Percentiles rank a stretch among this genome's conserved stretches.
These are phyloP conservation scores for Sebastes paucispinis DNA, from an alignment of 2,797 vertebrate genomes.

Conservation along the genomic window DNA sequence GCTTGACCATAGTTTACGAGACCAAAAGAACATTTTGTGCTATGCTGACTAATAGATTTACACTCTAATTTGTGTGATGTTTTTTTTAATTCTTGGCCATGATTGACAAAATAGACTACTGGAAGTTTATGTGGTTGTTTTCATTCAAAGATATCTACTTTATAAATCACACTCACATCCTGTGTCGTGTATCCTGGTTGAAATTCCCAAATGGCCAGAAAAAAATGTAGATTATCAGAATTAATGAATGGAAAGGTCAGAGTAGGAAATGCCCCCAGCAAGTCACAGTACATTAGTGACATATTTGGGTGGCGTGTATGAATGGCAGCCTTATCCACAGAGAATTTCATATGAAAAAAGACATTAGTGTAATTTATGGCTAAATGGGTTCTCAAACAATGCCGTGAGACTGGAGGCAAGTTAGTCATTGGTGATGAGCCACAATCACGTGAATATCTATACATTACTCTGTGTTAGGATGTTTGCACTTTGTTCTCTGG, in stretches of 20 bases:
- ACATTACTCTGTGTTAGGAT: background rate
- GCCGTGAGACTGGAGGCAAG: background rate
- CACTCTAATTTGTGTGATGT: background rate
- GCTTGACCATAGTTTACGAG: background rate
- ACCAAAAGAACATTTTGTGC: background rate
- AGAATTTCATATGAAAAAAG: background rate
- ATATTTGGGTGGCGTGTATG: background rate
- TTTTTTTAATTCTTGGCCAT: background rate
- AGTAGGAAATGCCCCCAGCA: background rate
- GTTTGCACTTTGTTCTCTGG: constrained; percentile 8
- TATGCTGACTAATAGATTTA: background rate
- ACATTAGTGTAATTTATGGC: background rate
- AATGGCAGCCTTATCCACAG: background rate
- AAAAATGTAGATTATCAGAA: background rate
- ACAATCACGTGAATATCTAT: constrained; percentile 17
- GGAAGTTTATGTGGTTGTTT: background rate
- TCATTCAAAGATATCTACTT: background rate
- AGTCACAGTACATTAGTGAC: constrained; percentile 7
- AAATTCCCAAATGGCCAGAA: background rate
- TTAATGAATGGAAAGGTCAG: constrained; percentile 21
- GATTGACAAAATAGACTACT: background rate
- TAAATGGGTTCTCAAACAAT: background rate
- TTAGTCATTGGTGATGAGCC: constrained; percentile 21
- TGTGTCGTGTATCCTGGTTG: background rate
- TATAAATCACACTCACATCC: background rate